phyloP scores from a whole-genome alignment of 2,888 invertebrate species.

The Flexamia atlantica region DNA sequence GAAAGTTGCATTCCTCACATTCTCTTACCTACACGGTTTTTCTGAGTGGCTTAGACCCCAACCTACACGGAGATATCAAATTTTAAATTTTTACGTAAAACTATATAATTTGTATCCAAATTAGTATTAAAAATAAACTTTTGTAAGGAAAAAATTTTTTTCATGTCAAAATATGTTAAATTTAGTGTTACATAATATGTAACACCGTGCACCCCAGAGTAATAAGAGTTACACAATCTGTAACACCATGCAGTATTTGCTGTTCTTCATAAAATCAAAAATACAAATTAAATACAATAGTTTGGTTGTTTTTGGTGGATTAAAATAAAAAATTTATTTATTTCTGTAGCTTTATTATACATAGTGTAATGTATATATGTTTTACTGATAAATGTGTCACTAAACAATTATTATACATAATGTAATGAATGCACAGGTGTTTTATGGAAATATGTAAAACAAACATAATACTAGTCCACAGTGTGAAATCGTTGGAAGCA shows the following conservation, averaged over 20 bases:
- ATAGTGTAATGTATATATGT: too few relatives aligned
- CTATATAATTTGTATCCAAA: neutral
- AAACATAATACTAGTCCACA: conserved; percentile 1
- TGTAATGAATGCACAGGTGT: too few relatives aligned
- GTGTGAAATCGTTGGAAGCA: conserved; percentile 6
- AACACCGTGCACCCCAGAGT: conserved; percentile 6
- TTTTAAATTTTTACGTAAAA: neutral
- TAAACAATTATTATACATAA: conserved; percentile 18
- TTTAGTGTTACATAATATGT: neutral
- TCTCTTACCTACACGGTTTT: too few relatives aligned
- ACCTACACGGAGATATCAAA: neutral
- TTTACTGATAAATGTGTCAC: neutral
- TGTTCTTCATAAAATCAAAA: neutral
- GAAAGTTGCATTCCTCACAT: too few relatives aligned
- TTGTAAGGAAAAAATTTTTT: neutral
- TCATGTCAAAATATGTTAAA: conserved; percentile 15
- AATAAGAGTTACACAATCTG: neutral
- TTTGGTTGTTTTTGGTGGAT: neutral
- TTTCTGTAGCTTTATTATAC: too few relatives aligned
- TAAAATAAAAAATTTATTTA: too few relatives aligned
- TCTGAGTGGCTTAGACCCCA: too few relatives aligned
- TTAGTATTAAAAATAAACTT: neutral
- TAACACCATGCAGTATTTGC: conserved; percentile 5
- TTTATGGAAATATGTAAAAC: too few relatives aligned
- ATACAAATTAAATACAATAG: neutral